A percentile compares a stretch with the other conserved stretches of the same genome.
Evolutionary conservation across 2,113 vertebrate species (phyloP).

Genomic region (Catagonus wagneri): DNA sequence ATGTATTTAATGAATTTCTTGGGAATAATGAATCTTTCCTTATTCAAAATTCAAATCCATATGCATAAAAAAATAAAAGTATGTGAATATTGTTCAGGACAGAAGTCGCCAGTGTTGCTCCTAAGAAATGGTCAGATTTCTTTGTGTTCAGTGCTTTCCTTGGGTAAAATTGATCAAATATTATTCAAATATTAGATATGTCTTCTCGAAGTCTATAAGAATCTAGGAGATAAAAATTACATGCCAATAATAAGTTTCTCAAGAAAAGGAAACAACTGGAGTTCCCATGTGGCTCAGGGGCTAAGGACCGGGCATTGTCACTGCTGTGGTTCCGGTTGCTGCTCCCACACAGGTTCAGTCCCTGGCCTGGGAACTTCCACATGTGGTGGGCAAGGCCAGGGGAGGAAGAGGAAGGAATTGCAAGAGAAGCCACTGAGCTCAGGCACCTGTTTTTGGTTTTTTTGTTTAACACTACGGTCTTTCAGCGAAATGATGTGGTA

Average conservation of each 20-base stretch:
- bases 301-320: too few relatives aligned
- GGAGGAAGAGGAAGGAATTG: background rate
- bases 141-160: conserved; percentile 43
- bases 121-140: background rate
- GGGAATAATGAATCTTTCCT: background rate
- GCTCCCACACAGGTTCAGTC: too few relatives aligned
- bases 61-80: background rate
- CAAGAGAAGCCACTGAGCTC: conserved; percentile 13
- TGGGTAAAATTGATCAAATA: background rate
- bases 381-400: too few relatives aligned
- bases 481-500: conserved; percentile 42
- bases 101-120: background rate
- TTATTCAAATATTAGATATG: background rate
- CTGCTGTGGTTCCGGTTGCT: too few relatives aligned
- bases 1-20: conserved; percentile 15
- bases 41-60: conserved; percentile 36
- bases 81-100: background rate
- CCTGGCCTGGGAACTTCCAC: too few relatives aligned
- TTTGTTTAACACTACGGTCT: conserved; percentile 42
- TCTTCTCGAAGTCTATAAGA: conserved; percentile 35
- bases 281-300: too few relatives aligned
- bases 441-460: conserved; percentile 9
- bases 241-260: background rate
- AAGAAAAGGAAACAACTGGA: background rate
- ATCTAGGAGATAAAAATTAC: background rate